phyloP scores from a whole-genome alignment of 2,888 invertebrate species.

The Andricus curvator region DNA sequence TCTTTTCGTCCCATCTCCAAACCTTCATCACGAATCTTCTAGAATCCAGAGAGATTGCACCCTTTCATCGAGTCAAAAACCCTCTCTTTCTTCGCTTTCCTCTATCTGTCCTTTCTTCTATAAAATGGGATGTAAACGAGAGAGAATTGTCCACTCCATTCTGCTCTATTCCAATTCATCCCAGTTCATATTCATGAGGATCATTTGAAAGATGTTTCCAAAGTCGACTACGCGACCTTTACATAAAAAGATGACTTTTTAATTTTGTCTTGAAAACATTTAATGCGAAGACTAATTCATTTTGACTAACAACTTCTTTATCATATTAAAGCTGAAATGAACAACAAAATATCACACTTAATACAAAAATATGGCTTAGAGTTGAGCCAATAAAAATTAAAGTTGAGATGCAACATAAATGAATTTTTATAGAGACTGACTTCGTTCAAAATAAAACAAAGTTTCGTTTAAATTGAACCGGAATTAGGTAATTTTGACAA shows the following conservation, averaged over 20 bases:
- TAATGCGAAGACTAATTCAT: neutral
- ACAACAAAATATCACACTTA: no score
- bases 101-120: neutral
- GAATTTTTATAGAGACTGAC: no score
- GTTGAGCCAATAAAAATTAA: no score
- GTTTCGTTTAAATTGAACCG: no score
- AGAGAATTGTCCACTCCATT: neutral
- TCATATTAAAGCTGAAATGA: no score
- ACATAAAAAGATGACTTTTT: neutral
- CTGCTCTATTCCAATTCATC: neutral
- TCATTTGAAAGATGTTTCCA: neutral
- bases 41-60: neutral
- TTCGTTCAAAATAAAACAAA: no score
- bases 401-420: no score
- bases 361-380: no score
- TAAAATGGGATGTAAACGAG: neutral
- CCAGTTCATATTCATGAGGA: neutral
- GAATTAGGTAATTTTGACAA: no score
- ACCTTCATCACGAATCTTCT: neutral
- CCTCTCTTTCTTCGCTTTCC: neutral
- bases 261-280: neutral
- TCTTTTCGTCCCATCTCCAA: neutral
- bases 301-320: neutral
- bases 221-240: neutral
- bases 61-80: constrained; percentile 5